These are phyloP conservation scores for Neotoxoptera formosana DNA, from an alignment of 1,140 invertebrate species.

Conservation along the genomic window DNA sequence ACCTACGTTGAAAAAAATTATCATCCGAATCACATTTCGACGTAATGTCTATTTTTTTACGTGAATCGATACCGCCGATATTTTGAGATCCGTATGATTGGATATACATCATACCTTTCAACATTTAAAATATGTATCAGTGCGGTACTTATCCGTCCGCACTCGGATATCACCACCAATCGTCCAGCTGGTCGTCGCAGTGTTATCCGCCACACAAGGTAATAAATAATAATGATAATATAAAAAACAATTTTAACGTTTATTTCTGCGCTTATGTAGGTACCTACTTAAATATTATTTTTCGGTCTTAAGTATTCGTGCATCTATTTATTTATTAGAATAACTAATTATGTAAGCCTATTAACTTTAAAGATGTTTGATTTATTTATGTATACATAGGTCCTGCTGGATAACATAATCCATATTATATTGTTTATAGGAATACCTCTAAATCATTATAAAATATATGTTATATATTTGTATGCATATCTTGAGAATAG, in stretches of 20 bases:
- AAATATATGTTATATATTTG: neutral
- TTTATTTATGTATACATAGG: neutral
- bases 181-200: slow-evolving; percentile 19
- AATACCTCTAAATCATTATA: neutral
- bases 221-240: neutral
- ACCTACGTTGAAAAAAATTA: no score
- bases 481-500: neutral
- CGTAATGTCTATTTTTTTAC: neutral
- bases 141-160: slow-evolving; percentile 28
- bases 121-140: slow-evolving; percentile 31
- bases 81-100: neutral
- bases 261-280: neutral
- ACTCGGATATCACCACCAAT: slow-evolving; percentile 22
- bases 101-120: neutral
- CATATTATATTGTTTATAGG: neutral
- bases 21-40: neutral
- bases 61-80: neutral
- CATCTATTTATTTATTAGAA: neutral
- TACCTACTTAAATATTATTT: neutral
- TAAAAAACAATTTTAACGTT: neutral
- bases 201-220: slow-evolving; percentile 40
- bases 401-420: neutral
- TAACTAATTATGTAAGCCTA: no score
- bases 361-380: no score
- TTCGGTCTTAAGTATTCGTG: neutral